phyloP scores from a whole-genome alignment of 2,888 invertebrate genomes.

The Hypercompe scribonia region DNA sequence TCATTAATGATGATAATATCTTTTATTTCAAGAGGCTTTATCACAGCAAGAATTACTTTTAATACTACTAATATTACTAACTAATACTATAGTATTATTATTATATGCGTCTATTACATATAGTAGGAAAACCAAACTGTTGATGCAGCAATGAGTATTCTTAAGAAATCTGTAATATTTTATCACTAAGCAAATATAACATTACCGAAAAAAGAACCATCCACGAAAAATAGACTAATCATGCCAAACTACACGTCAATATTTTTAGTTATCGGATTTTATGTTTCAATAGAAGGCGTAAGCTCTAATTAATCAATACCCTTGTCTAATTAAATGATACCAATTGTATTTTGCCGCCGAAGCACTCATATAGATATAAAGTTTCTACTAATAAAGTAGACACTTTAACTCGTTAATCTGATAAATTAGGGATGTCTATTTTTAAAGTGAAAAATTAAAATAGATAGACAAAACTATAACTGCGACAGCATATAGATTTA shows the following conservation, averaged over 20 bases:
- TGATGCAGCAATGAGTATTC: background rate
- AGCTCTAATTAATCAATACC: conserved; percentile 17
- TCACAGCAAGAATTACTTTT: no score
- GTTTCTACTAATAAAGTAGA: conserved; percentile 1
- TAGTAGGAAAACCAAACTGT: background rate
- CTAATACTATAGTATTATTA: no score
- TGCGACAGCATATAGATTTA: background rate
- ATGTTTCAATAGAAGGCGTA: background rate
- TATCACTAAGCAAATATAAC: background rate
- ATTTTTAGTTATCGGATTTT: no score
- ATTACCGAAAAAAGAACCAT: no score
- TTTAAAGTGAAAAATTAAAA: no score
- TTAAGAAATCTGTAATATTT: background rate
- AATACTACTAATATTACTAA: no score
- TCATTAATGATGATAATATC: no score
- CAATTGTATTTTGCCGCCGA: conserved; percentile 16
- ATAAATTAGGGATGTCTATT: conserved; percentile 19
- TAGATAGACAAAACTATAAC: background rate
- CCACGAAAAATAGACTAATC: no score
- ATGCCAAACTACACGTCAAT: no score
- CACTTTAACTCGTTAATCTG: conserved; percentile 19
- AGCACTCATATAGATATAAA: conserved; percentile 19
- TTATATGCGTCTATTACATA: background rate
- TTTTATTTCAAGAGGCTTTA: no score
- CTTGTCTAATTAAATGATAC: conserved; percentile 12